Conservation (phyloP, 1,140 invertebrate species). For the Atta colombica region DNA sequence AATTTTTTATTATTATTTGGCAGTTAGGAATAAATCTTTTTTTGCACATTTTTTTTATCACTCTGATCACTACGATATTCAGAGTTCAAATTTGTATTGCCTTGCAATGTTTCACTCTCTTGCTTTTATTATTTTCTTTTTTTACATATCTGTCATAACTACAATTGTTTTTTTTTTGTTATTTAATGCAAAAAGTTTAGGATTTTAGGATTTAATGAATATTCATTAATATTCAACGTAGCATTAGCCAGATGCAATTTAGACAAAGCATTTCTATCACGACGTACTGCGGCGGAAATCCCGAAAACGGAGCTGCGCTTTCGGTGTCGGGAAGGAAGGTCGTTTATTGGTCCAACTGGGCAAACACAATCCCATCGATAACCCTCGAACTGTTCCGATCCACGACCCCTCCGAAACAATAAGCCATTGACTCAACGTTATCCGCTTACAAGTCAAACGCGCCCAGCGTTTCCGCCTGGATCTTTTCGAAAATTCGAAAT, state of each 20-base stretch:
- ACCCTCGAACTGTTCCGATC: conserved; percentile 73
- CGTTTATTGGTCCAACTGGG: conserved; percentile 82
- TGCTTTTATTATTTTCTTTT: not conserved
- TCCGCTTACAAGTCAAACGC: conserved; percentile 86
- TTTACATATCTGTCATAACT: not conserved
- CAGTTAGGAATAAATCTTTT: conserved; percentile 56
- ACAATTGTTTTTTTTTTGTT: not conserved
- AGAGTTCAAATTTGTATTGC: conserved; percentile 5
- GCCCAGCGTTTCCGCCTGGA: conserved; percentile 78
- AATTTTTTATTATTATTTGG: conserved; percentile 57
- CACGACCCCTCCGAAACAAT: conserved; percentile 80
- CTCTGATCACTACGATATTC: not conserved
- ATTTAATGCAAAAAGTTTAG: conserved; percentile 4
- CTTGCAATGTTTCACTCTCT: not conserved
- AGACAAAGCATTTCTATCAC: conserved; percentile 25
- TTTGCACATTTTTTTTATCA: conserved; percentile 8
- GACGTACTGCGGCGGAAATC: conserved; percentile 44
- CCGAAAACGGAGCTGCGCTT: conserved; percentile 62
- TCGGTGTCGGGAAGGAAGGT: conserved; percentile 44
- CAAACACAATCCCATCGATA: conserved; percentile 83
- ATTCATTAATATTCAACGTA: conserved; percentile 37
- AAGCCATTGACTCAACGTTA: conserved; percentile 86
- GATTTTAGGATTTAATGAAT: not conserved
- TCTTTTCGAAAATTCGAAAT: conserved; percentile 81
- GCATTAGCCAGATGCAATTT: conserved; percentile 23